Conservation (phyloP, 2,888 invertebrate species). For the Caenorhabditis sp. region DNA sequence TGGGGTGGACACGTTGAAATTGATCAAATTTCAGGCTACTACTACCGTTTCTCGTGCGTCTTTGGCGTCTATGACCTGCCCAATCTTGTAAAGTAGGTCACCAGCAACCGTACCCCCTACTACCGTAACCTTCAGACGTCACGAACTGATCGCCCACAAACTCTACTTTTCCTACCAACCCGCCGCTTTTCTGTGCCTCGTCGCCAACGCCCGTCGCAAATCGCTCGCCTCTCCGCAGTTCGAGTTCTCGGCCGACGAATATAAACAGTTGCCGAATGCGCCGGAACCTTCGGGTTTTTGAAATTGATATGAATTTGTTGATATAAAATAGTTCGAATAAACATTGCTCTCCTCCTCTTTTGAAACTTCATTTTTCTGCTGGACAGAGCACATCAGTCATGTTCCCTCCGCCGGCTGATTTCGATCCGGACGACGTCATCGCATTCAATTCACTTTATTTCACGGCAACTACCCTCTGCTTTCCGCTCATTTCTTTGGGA, state of each 20-base stretch:
- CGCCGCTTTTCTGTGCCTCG: constrained; percentile 55
- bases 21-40: constrained; percentile 44
- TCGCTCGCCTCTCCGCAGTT: neutral
- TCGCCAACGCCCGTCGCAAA: constrained; percentile 30
- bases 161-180: constrained; percentile 59
- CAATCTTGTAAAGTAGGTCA: constrained; percentile 21
- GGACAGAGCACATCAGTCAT: too few relatives aligned
- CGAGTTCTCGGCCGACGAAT: constrained; percentile 6
- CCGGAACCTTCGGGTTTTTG: neutral
- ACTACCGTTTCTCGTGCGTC: constrained; percentile 51
- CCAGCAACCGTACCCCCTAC: neutral
- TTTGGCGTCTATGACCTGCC: constrained; percentile 54
- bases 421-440: too few relatives aligned
- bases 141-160: constrained; percentile 59
- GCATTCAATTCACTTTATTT: too few relatives aligned
- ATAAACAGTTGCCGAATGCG: neutral
- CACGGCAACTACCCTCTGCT: too few relatives aligned
- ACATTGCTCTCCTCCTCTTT: too few relatives aligned
- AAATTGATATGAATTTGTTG: too few relatives aligned
- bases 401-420: too few relatives aligned
- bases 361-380: too few relatives aligned
- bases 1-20: neutral
- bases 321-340: too few relatives aligned
- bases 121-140: constrained; percentile 20
- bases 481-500: too few relatives aligned